Evolutionary conservation across 2,888 invertebrate species (phyloP).

Genomic region (Stenchaetothrips biformis): DNA sequence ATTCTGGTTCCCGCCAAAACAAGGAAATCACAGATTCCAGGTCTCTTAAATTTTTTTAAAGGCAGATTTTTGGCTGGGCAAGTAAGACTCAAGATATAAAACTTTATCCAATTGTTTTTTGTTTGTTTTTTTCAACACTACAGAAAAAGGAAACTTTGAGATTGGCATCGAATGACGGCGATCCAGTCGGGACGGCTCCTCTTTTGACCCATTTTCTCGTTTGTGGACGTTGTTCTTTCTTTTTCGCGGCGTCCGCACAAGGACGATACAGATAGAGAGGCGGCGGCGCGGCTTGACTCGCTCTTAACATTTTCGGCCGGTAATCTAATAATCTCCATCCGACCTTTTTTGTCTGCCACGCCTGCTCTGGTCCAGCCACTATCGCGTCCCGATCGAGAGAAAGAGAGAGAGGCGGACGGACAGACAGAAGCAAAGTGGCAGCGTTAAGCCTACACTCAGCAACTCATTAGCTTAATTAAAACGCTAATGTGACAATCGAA

Average conservation of each 20-base stretch:
- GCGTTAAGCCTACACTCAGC: slow-evolving; percentile 22
- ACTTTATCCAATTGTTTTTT: too few species aligned
- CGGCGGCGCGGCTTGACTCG: not conserved
- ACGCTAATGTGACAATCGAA: slow-evolving; percentile 21
- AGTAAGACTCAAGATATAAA: too few species aligned
- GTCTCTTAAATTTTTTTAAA: too few species aligned
- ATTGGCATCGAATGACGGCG: not conserved
- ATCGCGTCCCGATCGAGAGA: slow-evolving; percentile 12
- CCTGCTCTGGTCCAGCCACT: not conserved
- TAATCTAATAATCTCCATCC: slow-evolving; percentile 25
- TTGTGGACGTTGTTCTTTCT: not conserved
- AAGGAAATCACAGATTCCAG: too few species aligned
- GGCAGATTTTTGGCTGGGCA: too few species aligned
- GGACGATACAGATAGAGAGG: not conserved
- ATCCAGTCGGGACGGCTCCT: not conserved
- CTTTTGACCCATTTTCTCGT: not conserved
- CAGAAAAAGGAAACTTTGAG: too few species aligned
- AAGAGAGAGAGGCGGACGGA: not conserved
- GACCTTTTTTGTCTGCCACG: slow-evolving; percentile 5
- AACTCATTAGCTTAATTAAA: slow-evolving; percentile 22
- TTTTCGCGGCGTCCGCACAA: not conserved
- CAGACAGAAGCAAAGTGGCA: not conserved
- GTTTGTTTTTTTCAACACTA: too few species aligned
- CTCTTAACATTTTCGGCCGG: slow-evolving; percentile 12
- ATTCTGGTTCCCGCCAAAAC: too few species aligned